Evolutionary conservation across 2,113 vertebrate species (phyloP).

Genomic region (Phainopepla nitens): DNA sequence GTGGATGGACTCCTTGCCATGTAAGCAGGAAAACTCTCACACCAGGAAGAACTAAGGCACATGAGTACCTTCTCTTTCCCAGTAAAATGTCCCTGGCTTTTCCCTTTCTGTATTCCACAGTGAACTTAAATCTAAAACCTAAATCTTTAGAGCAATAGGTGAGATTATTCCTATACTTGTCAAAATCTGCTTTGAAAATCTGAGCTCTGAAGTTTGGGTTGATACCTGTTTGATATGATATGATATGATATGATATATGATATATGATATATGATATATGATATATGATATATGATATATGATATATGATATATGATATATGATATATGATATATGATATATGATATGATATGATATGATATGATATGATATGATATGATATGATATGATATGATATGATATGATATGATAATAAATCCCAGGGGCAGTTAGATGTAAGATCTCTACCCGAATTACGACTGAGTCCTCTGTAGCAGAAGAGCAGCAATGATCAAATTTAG

Average conservation of each 20-base stretch:
- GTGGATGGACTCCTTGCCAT: not conserved
- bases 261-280: not conserved
- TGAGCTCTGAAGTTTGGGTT: not conserved
- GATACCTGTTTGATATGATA: not conserved
- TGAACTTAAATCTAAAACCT: not conserved
- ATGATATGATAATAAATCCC: not conserved
- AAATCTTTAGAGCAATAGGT: not conserved
- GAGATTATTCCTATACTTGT: not conserved
- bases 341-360: not conserved
- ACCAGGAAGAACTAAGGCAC: not conserved
- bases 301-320: not conserved
- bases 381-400: not conserved
- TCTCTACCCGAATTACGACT: not conserved
- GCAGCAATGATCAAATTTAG: not conserved
- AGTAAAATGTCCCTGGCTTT: not conserved
- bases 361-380: not conserved
- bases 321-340: not conserved
- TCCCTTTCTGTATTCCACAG: not conserved
- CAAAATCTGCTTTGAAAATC: not conserved
- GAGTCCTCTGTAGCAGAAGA: not conserved
- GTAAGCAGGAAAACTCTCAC: not conserved
- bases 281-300: not conserved
- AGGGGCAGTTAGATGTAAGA: not conserved
- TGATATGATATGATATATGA: not conserved
- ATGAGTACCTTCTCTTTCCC: not conserved